Base-by-base conservation (phyloP, 2,113 vertebrate genomes). In the Gavialis gangeticus region DNA sequence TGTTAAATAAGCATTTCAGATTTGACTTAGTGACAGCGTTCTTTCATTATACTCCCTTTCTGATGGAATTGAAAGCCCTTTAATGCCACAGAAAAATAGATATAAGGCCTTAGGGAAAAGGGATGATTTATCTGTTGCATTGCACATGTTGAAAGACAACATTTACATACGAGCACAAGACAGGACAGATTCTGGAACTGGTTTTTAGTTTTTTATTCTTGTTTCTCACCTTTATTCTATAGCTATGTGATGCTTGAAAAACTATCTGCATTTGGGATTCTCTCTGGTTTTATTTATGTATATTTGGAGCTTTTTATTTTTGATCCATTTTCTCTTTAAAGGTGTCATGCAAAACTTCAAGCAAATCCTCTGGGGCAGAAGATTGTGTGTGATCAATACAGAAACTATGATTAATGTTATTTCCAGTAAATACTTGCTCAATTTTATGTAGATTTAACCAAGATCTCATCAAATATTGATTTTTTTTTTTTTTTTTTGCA, bases 11-110 rank as follows among this genome's bases (percentile, higher is more conserved):
- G 30, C n/a, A 83, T 46, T 59, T 84, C 59, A 25, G 9, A 56
- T 78, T 66, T 76, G 28, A 90, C 84, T 88, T 75, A 63, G 19
- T 15, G 76, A 59, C 21, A 92, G 27, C 16, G 2, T 46, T 93
- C 73, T 27, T 24, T 22, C 64, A 19, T 64, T 27, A 89, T 84
- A 79, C 64, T 21, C 19, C 2, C 60, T 95, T 85, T 69, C 22
- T 90, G 5, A 63, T 85, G 37, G 54, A 90, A 94, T 64, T 95
- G 75, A 46, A 92, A 94, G 59, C 5, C 62, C 58, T 69, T 67
- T 75, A 85, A 93, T 64, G 3, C 88, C 54, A 86, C 54, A 54
- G 83, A 46, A 67, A 89, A 84, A 93, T 79, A 46, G n/a, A 25
- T 78, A 18, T 22, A 83, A 27, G 67, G 27, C 3, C 34, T 93